Evolutionary conservation across 2,888 invertebrate genomes (phyloP), one percentile per base, ranked within the genome.

Genomic region (Aproaerema taeniolella): DNA sequence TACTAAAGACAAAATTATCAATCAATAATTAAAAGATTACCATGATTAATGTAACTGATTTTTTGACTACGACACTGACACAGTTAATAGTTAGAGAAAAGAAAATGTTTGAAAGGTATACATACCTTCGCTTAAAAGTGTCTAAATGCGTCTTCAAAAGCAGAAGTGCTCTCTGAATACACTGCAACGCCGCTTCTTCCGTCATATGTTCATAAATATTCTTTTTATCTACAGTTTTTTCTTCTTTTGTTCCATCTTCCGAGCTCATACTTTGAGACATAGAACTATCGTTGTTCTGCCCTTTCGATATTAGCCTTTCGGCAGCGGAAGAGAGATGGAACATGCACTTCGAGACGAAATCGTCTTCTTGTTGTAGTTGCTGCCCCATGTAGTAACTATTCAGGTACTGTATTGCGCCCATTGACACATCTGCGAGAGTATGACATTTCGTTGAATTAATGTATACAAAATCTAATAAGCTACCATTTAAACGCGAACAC

Each of bases 381-480:
- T 96, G 94, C 5, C 95, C 95, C 91, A 97, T 96, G 76, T 97
- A 98, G 75, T 96, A 97, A 62, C 93, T 93, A 72, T 97, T 98
- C 40, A 98, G 89, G 68, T 96, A 96, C 67, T 97, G 96, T 54
- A 97, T 97, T 1, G 97, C 97, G 2, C 96, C 94, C 91, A 97
- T 92, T 49, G 96, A 96, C 1, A 98, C 97, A 66, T 97, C 97
- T 77, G 57, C 1, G 58, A 58, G 29, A n/a, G n/a, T n/a, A n/a
- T n/a, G n/a, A n/a, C n/a, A n/a, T n/a, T n/a, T n/a, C n/a, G n/a
- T n/a, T n/a, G n/a, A n/a, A n/a, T n/a, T n/a, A n/a, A n/a, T n/a
- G n/a, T n/a, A n/a, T n/a, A n/a, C n/a, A n/a, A n/a, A n/a, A n/a
- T n/a, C n/a, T n/a, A n/a, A n/a, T n/a, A n/a, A n/a, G n/a, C n/a